These are phyloP conservation scores for Stigmatopora nigra DNA, from an alignment of 2,113 vertebrate species.

Conservation along the genomic window DNA sequence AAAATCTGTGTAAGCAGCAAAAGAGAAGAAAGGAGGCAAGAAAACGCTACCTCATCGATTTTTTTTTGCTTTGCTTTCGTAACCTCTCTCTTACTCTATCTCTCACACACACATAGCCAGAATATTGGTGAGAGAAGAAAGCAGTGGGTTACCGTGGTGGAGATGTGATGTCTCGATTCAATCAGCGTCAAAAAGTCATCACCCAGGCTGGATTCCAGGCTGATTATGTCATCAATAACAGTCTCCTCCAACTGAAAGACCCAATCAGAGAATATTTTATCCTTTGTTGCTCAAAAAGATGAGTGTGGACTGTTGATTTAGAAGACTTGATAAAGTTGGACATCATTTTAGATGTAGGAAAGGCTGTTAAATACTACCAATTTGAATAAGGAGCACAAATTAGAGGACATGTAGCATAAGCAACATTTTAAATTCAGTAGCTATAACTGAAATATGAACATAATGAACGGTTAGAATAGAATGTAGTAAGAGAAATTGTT, in stretches of 20 bases:
- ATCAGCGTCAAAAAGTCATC: conserved; percentile 84
- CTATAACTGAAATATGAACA: too few relatives aligned
- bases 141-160: conserved; percentile 71
- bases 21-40: neutral
- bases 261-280: conserved; percentile 13
- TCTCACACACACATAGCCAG: neutral
- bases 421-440: too few relatives aligned
- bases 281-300: neutral
- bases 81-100: too few relatives aligned
- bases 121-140: neutral
- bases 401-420: too few relatives aligned
- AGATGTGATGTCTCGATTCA: conserved; percentile 77
- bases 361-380: too few relatives aligned
- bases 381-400: too few relatives aligned
- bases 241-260: conserved; percentile 75
- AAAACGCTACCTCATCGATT: neutral
- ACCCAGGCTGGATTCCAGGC: conserved; percentile 87
- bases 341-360: neutral
- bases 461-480: too few relatives aligned
- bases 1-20: neutral
- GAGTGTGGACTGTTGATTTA: neutral
- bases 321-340: conserved; percentile 2
- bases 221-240: conserved; percentile 89
- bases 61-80: neutral
- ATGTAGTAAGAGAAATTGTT: neutral